Evolutionary conservation across 2,888 invertebrate species (phyloP).

Genomic region (Diadromus collaris): DNA sequence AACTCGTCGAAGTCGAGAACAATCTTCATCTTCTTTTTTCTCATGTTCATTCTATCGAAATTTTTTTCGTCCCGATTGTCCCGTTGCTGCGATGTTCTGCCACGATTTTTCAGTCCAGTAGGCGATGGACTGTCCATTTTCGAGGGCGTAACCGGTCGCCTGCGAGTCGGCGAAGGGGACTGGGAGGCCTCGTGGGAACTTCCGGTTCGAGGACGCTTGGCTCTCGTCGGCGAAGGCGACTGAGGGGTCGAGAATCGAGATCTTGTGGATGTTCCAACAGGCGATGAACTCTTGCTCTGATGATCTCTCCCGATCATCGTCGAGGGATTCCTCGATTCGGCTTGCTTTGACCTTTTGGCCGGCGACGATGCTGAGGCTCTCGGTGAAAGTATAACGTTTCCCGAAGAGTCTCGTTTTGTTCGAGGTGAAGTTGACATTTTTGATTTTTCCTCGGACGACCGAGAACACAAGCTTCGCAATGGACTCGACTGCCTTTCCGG

Average conservation of each 20-base stretch:
- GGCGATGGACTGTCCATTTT: constrained; percentile 37
- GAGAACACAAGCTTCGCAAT: constrained; percentile 35
- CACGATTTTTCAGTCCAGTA: constrained; percentile 9
- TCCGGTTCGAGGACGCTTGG: constrained; percentile 60
- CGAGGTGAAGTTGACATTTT: constrained; percentile 9
- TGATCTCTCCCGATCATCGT: constrained; percentile 1
- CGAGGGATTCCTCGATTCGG: background rate
- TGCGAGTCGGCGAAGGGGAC: constrained; percentile 63
- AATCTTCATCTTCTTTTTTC: constrained; percentile 66
- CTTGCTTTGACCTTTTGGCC: constrained; percentile 48
- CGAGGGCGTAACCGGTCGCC: constrained; percentile 41
- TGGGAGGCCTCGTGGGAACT: constrained; percentile 59
- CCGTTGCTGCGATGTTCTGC: constrained; percentile 7
- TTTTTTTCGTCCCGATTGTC: constrained; percentile 7
- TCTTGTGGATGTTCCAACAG: constrained; percentile 37
- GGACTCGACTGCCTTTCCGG: constrained; percentile 44
- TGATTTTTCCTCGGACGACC: constrained; percentile 21
- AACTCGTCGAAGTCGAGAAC: constrained; percentile 73
- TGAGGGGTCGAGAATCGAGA: constrained; percentile 34
- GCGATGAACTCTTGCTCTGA: constrained; percentile 38
- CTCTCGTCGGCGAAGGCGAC: constrained; percentile 65
- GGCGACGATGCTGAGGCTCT: constrained; percentile 42
- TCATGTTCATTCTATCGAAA: constrained; percentile 31
- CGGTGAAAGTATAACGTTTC: constrained; percentile 48
- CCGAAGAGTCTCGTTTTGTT: constrained; percentile 55